Percentiles rank a stretch among this genome's conserved stretches.
Conservation (phyloP, 2,797 vertebrate species). For the Myiotriccus ornatus region DNA sequence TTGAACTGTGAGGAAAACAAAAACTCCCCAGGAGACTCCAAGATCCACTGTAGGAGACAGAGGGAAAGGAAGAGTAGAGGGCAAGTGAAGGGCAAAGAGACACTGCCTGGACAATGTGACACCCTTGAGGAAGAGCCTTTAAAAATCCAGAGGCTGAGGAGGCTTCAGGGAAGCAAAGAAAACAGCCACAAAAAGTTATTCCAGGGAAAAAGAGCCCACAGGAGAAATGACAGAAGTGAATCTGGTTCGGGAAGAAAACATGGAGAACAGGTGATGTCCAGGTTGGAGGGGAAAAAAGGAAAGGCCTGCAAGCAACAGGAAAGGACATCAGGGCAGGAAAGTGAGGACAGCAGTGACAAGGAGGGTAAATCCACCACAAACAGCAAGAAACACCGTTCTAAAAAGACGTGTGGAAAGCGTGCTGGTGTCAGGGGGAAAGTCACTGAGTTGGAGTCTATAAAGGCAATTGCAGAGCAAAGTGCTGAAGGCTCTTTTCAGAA, state of each 20-base stretch:
- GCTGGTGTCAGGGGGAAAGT: background rate
- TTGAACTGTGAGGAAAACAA: background rate
- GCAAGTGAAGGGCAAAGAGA: background rate
- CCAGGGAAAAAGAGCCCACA: background rate
- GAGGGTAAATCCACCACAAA: background rate
- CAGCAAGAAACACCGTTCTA: background rate
- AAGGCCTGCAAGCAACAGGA: slow-evolving; percentile 8
- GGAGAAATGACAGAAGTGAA: slow-evolving; percentile 46
- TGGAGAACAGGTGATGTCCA: background rate
- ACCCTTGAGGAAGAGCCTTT: background rate
- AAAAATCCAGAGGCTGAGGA: slow-evolving; percentile 19
- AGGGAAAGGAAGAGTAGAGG: background rate
- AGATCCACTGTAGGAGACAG: background rate
- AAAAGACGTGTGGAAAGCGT: background rate
- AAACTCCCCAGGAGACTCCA: background rate
- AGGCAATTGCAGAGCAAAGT: background rate
- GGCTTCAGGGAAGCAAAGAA: slow-evolving; percentile 31
- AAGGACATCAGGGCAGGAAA: background rate
- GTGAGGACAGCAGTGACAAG: background rate
- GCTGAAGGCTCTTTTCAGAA: background rate
- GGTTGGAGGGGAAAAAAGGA: slow-evolving; percentile 20
- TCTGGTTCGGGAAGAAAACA: slow-evolving; percentile 14
- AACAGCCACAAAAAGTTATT: background rate
- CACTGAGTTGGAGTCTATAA: background rate
- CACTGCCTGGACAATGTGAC: background rate